Evolutionary conservation across 2,113 vertebrate genomes (phyloP).

Genomic region (Rhodinocichla rosea): DNA sequence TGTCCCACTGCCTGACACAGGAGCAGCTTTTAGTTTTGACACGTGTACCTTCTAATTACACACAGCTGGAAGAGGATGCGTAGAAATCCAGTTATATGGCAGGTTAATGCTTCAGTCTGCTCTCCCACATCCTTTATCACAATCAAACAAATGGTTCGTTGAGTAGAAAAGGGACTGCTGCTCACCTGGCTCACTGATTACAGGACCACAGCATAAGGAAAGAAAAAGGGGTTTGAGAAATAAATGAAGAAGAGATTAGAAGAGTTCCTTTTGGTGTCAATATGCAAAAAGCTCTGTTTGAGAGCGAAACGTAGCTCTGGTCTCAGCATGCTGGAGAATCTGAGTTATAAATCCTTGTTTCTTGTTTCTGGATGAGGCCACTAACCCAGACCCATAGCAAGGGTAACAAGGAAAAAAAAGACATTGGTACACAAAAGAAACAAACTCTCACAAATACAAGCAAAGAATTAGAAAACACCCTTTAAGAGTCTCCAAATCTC

Average conservation of each 20-base stretch:
- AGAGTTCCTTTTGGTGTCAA: neutral
- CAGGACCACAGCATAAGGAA: neutral
- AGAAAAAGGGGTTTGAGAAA: neutral
- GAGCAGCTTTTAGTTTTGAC: neutral
- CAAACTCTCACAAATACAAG: neutral
- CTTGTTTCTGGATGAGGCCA: neutral
- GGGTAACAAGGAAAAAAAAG: fast-evolving
- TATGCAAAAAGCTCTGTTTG: neutral
- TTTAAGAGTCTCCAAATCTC: neutral
- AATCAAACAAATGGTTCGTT: neutral
- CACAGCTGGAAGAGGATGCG: fast-evolving
- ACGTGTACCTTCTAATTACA: neutral
- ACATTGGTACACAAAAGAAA: neutral
- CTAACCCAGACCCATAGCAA: neutral
- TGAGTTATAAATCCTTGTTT: neutral
- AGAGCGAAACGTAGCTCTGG: neutral
- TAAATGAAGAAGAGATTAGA: neutral
- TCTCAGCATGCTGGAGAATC: neutral
- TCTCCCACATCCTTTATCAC: neutral
- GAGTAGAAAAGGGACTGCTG: neutral
- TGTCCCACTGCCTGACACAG: neutral
- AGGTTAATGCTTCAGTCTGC: neutral
- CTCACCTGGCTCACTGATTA: neutral
- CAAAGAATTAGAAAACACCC: neutral
- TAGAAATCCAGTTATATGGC: neutral